Base-by-base conservation (phyloP, 2,113 vertebrate genomes). In the Nesogale talazaci region DNA sequence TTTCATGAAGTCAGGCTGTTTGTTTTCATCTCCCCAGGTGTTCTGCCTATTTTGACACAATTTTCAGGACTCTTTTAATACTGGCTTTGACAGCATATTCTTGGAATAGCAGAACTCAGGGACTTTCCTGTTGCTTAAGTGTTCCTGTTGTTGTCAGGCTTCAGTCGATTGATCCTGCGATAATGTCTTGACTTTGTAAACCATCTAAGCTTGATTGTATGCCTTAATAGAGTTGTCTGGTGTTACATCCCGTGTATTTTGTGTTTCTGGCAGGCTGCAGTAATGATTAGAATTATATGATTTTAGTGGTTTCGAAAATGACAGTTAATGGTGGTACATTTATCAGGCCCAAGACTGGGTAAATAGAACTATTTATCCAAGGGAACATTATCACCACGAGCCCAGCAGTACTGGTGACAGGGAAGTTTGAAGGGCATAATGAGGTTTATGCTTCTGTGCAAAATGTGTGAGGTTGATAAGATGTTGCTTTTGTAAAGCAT, bases 381-480 rank as follows among this genome's bases (percentile, higher is more conserved):
- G 70, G 34, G 65, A 46, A 91, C n/a, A 77, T 94, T 94, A 87
- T 83, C 59, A 38, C 2, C 59, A 38, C 2, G 40, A 85, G 75
- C 75, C 57, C 61, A 74, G 90, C 15, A 65, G 36, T 83, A 85
- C 40, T 29, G 6, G 70, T 88, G 91, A 82, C 81, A 89, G 85
- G 78, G 70, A 80, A 85, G 63, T 88, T 40, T 59, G 87, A 89
- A 93, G 69, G 65, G 59, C n/a, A 56, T 96, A 91, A 88, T 86
- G 82, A 94, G 63, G 85, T 94, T 91, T 84, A 90, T 25, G 59
- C 85, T 93, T 93, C 90, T 72, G 52, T 91, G 85, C 6, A 57
- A 89, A 97, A 88, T 86, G 88, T 88, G 75, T 78, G 75, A 5
- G 59, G 75, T 80, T 94, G 92, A 93, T 94, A 96, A 96, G 87